A percentile compares a stretch with the other conserved stretches of the same genome.
These are phyloP conservation scores for Chromis chromis DNA, from an alignment of 2,797 vertebrate species.

Conservation along the genomic window DNA sequence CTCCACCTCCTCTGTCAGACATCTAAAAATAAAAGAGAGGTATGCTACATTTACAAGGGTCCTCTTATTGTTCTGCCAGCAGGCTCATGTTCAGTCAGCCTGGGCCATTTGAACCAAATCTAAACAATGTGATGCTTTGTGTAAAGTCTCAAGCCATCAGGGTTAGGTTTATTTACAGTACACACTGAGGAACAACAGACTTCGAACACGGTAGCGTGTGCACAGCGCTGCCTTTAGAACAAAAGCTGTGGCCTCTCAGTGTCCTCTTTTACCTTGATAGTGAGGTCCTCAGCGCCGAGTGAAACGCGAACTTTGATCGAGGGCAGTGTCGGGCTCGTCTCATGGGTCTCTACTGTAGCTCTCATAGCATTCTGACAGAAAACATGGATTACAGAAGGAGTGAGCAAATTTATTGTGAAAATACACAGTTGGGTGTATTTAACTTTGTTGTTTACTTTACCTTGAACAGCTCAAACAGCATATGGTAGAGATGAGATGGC, in stretches of 20 bases:
- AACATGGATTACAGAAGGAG: constrained; percentile 27
- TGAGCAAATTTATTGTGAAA: not conserved
- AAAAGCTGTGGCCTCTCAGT: not conserved
- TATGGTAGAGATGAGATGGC: constrained; percentile 98
- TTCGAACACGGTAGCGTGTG: not conserved
- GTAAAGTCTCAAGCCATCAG: not conserved
- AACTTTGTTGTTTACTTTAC: constrained; percentile 73
- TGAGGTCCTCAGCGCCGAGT: constrained; percentile 94
- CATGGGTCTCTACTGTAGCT: constrained; percentile 95
- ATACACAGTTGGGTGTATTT: not conserved
- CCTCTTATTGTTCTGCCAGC: constrained; percentile 24
- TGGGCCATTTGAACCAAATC: not conserved
- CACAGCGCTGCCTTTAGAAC: not conserved
- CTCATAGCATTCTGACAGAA: constrained; percentile 94
- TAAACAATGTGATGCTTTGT: constrained; percentile 7
- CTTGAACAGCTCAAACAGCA: constrained; percentile 99
- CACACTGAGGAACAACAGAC: not conserved
- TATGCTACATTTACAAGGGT: constrained; percentile 1
- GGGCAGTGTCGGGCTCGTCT: constrained; percentile 86
- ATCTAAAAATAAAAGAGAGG: constrained; percentile 82
- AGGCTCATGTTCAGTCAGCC: no score
- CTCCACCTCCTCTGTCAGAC: constrained; percentile 95
- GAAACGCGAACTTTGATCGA: constrained; percentile 93
- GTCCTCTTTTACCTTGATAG: constrained; percentile 90
- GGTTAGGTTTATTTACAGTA: constrained; percentile 1